Conservation (phyloP, 2,888 invertebrate species). For the Pimpla rufipes region DNA sequence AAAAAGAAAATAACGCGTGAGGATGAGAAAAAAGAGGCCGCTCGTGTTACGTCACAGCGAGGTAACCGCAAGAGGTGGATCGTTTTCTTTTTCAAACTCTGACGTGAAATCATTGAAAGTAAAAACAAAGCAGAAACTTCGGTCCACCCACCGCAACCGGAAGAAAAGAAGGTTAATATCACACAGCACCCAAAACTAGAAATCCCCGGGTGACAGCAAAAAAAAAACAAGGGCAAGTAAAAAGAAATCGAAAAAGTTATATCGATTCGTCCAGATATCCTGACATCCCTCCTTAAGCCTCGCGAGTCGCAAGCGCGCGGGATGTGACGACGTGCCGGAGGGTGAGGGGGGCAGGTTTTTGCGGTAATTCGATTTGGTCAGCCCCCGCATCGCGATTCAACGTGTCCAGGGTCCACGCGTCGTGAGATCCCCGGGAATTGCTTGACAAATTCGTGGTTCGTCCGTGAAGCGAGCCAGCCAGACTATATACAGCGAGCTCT, state of each 20-base stretch:
- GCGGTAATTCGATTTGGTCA: constrained; percentile 81
- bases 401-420: constrained; percentile 29
- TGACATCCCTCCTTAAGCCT: not conserved
- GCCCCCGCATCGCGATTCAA: constrained; percentile 74
- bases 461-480: constrained; percentile 33
- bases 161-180: not conserved
- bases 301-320: not conserved
- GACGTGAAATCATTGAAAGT: too few relatives aligned
- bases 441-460: constrained; percentile 77
- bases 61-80: too few relatives aligned
- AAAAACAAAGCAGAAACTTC: too few relatives aligned
- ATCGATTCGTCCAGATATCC: constrained; percentile 26
- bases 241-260: not conserved
- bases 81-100: too few relatives aligned
- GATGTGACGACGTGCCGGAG: constrained; percentile 49
- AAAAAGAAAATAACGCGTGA: too few relatives aligned
- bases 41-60: too few relatives aligned
- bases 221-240: not conserved
- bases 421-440: constrained; percentile 77
- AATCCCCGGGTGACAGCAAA: not conserved
- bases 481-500: constrained; percentile 8
- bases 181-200: not conserved
- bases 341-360: constrained; percentile 56
- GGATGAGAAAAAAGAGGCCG: too few relatives aligned
- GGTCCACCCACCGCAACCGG: not conserved